phyloP scores from a whole-genome alignment of 2,797 vertebrate species.

The Xenops minutus region DNA sequence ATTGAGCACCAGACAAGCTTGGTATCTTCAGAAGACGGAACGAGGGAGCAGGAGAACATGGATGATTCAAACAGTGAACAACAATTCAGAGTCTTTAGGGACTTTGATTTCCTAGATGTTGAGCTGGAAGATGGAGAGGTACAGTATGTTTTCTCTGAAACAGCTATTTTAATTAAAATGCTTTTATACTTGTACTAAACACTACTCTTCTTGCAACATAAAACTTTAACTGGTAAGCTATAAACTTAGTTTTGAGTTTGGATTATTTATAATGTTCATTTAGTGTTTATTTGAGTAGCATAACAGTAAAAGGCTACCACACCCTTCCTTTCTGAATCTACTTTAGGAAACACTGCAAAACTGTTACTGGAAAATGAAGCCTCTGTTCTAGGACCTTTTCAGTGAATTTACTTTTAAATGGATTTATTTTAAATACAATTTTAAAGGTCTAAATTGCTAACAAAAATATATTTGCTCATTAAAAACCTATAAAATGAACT shows the following conservation, averaged over 20 bases:
- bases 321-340: slow-evolving; percentile 69
- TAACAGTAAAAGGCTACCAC: slow-evolving; percentile 54
- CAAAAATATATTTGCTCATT: background rate
- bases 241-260: slow-evolving; percentile 32
- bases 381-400: background rate
- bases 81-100: slow-evolving; percentile 96
- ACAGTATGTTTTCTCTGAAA: slow-evolving; percentile 59
- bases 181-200: slow-evolving; percentile 10
- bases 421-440: background rate
- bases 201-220: slow-evolving; percentile 3
- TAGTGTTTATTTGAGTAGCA: slow-evolving; percentile 26
- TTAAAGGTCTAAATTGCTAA: background rate
- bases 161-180: background rate
- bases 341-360: slow-evolving; percentile 37
- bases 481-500: background rate
- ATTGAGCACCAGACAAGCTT: slow-evolving; percentile 94
- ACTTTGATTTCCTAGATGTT: slow-evolving; percentile 98
- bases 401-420: background rate
- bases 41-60: slow-evolving; percentile 89
- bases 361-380: slow-evolving; percentile 53
- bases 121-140: slow-evolving; percentile 99
- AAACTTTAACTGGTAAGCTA: slow-evolving; percentile 27
- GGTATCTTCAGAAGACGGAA: slow-evolving; percentile 95
- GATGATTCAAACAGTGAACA: slow-evolving; percentile 97
- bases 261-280: slow-evolving; percentile 27